Evolutionary conservation across 2,888 invertebrate genomes (phyloP).

Genomic region (Agriotes lineatus): DNA sequence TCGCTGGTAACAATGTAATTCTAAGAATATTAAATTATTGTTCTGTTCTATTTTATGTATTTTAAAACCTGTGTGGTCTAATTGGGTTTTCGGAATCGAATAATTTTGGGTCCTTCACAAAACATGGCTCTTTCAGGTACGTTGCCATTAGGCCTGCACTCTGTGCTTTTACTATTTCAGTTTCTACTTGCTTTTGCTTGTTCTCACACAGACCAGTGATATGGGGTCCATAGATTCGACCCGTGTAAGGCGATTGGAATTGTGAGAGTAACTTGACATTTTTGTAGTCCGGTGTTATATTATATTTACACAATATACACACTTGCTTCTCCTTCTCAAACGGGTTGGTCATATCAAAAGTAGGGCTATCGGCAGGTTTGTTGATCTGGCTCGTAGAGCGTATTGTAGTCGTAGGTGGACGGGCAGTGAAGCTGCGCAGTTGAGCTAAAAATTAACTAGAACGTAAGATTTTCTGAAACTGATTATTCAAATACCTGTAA

Average conservation of each 20-base stretch:
- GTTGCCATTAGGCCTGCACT: slow-evolving; percentile 86
- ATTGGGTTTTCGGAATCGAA: slow-evolving; percentile 91
- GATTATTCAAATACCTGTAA: too few species aligned
- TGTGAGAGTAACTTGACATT: slow-evolving; percentile 93
- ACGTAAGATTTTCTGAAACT: too few species aligned
- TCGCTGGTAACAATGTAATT: too few species aligned
- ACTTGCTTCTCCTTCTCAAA: slow-evolving; percentile 77
- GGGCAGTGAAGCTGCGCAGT: too few species aligned
- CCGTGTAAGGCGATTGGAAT: slow-evolving; percentile 96
- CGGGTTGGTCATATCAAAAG: slow-evolving; percentile 81
- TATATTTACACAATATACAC: slow-evolving; percentile 87
- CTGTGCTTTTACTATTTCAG: slow-evolving; percentile 82
- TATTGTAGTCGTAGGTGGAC: too few species aligned
- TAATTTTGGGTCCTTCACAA: slow-evolving; percentile 87
- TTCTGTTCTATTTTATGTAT: too few species aligned
- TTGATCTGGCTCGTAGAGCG: too few species aligned
- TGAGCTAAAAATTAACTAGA: too few species aligned
- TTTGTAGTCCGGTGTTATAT: slow-evolving; percentile 89
- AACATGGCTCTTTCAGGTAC: slow-evolving; percentile 84
- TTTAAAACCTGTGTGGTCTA: slow-evolving; percentile 82
- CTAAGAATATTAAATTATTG: too few species aligned
- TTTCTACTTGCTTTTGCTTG: slow-evolving; percentile 82
- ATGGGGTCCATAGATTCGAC: slow-evolving; percentile 90
- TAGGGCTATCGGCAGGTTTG: slow-evolving; percentile 65
- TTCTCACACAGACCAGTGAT: slow-evolving; percentile 92